A percentile compares a stretch with the other conserved stretches of the same genome.
Conservation (phyloP, 1,140 invertebrate genomes). For the Neocloeon triangulifer region DNA sequence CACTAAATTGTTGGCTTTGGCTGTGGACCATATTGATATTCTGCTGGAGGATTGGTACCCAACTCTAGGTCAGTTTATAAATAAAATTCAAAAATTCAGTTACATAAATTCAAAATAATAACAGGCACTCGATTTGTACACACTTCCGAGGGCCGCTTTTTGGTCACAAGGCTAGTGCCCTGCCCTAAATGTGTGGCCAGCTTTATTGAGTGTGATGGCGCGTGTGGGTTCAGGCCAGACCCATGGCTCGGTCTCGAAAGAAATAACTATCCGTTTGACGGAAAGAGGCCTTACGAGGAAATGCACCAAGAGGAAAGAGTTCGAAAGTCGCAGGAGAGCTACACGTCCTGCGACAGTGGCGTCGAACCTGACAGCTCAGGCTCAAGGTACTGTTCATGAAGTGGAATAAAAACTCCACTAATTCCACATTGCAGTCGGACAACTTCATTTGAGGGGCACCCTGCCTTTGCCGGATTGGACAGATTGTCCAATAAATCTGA, state of each 20-base stretch:
- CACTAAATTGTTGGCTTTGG: slow-evolving; percentile 65
- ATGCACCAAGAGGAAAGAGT: slow-evolving; percentile 15
- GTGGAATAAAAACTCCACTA: not conserved
- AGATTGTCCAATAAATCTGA: slow-evolving; percentile 11
- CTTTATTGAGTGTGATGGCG: slow-evolving; percentile 15
- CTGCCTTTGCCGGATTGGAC: slow-evolving; percentile 17
- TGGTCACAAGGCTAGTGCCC: slow-evolving; percentile 85
- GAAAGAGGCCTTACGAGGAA: too few relatives aligned
- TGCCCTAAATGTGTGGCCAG: slow-evolving; percentile 61
- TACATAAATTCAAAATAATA: slow-evolving; percentile 12
- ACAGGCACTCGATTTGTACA: slow-evolving; percentile 87
- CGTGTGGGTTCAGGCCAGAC: slow-evolving; percentile 12
- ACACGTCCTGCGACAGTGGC: slow-evolving; percentile 48
- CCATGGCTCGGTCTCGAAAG: too few relatives aligned
- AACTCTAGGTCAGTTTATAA: slow-evolving; percentile 31
- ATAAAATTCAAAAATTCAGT: not conserved
- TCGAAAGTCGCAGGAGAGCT: slow-evolving; percentile 43
- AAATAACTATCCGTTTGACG: too few relatives aligned
- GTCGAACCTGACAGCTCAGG: slow-evolving; percentile 41
- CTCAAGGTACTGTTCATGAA: slow-evolving; percentile 15
- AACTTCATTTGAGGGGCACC: slow-evolving; percentile 58
- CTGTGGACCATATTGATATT: slow-evolving; percentile 94
- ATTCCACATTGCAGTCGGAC: slow-evolving; percentile 34
- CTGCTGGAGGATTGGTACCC: slow-evolving; percentile 97
- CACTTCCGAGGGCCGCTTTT: slow-evolving; percentile 83